These are phyloP conservation scores for Cottus gobio DNA, from an alignment of 2,113 vertebrate species.

Conservation along the genomic window DNA sequence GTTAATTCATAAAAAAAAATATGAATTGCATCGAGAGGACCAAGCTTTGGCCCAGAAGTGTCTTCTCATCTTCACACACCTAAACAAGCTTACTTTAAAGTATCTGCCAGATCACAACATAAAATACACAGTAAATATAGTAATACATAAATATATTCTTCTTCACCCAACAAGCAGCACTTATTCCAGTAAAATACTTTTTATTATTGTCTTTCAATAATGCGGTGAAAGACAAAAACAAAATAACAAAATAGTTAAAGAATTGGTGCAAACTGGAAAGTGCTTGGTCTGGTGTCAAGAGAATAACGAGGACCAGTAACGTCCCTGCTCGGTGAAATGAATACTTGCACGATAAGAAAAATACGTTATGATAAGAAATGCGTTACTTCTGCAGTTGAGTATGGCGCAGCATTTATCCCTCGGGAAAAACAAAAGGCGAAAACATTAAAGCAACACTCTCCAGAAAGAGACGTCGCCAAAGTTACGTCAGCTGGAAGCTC, in stretches of 20 bases:
- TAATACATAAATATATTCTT: too few relatives aligned
- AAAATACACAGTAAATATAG: neutral
- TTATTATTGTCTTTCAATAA: too few relatives aligned
- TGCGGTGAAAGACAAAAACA: too few relatives aligned
- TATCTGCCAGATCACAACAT: neutral
- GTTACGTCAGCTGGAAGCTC: neutral
- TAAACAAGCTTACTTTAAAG: neutral
- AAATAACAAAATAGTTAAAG: too few relatives aligned
- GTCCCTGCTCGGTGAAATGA: conserved; percentile 8
- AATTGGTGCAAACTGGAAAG: neutral
- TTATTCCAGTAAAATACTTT: too few relatives aligned
- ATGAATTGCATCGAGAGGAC: neutral
- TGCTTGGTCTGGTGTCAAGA: neutral
- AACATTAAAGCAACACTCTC: neutral
- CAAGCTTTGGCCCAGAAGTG: neutral
- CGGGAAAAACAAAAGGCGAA: neutral
- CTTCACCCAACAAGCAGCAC: neutral
- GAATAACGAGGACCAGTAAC: neutral
- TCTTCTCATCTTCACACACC: neutral
- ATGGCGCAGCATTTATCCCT: neutral
- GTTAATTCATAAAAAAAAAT: neutral
- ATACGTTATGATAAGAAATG: neutral
- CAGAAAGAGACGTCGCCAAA: neutral
- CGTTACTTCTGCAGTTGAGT: conserved; percentile 20
- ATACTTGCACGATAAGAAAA: neutral